Conservation (phyloP, 2,113 vertebrate species). For the Struthio camelus region DNA sequence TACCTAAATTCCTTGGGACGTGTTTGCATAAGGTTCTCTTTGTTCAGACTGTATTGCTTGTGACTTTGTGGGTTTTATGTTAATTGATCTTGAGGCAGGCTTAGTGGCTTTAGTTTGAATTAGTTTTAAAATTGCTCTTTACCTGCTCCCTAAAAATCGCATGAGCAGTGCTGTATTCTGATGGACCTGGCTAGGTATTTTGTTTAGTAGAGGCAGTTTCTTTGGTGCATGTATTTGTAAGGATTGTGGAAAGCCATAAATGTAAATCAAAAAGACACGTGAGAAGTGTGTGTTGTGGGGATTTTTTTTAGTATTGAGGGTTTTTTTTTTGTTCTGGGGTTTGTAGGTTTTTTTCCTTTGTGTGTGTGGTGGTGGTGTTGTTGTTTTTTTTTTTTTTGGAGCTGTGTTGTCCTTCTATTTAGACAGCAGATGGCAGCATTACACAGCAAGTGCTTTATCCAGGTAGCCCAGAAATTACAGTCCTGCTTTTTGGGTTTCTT, state of each 20-base stretch:
- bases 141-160: background rate
- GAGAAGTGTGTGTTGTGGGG: too few relatives aligned
- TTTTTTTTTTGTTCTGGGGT: too few relatives aligned
- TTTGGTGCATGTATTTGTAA: background rate
- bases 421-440: slow-evolving; percentile 55
- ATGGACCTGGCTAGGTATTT: background rate
- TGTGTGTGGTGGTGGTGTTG: too few relatives aligned
- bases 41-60: background rate
- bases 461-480: background rate
- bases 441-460: slow-evolving; percentile 1
- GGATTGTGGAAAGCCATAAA: background rate
- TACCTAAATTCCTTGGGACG: background rate
- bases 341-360: too few relatives aligned
- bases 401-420: background rate
- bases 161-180: background rate
- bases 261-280: background rate
- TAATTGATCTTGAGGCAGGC: background rate
- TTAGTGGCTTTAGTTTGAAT: background rate
- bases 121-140: background rate
- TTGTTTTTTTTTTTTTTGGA: too few relatives aligned
- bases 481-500: slow-evolving; percentile 44
- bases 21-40: background rate
- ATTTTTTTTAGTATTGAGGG: too few relatives aligned
- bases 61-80: background rate
- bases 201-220: background rate